These are phyloP conservation scores for Mylabris phalerata DNA, from an alignment of 1,140 invertebrate genomes.

Conservation along the genomic window DNA sequence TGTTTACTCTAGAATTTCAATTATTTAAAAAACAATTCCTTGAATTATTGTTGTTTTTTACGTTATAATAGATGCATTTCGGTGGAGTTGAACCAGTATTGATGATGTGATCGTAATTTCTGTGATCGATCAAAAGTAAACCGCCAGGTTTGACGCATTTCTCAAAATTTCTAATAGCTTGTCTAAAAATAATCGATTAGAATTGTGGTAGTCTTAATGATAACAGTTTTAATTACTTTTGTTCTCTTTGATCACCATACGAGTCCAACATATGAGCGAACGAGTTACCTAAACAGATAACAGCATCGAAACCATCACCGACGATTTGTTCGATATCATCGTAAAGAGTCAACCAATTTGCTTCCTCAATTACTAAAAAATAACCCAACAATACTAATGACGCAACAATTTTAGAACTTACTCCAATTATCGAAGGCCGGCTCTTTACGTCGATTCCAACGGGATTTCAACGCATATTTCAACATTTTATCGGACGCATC, in stretches of 20 bases:
- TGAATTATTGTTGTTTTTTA: slow-evolving; percentile 50
- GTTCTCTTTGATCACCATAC: slow-evolving; percentile 68
- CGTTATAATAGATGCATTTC: slow-evolving; percentile 83
- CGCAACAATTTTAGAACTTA: slow-evolving; percentile 43
- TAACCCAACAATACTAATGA: neutral
- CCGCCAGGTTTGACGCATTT: slow-evolving; percentile 78
- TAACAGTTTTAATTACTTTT: slow-evolving; percentile 47
- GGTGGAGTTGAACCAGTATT: slow-evolving; percentile 63
- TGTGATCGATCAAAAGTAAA: slow-evolving; percentile 75
- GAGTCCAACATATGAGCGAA: slow-evolving; percentile 80
- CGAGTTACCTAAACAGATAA: slow-evolving; percentile 83
- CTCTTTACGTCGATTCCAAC: slow-evolving; percentile 77
- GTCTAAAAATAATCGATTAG: slow-evolving; percentile 35
- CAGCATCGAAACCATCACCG: slow-evolving; percentile 64
- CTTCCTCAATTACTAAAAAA: slow-evolving; percentile 69
- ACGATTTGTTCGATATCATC: slow-evolving; percentile 59
- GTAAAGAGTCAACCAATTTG: slow-evolving; percentile 68
- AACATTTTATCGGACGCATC: slow-evolving; percentile 90
- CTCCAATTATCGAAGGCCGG: slow-evolving; percentile 74
- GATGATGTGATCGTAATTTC: slow-evolving; percentile 80
- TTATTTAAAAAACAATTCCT: neutral
- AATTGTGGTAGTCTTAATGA: neutral
- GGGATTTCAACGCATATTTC: slow-evolving; percentile 76
- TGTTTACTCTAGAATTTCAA: slow-evolving; percentile 59
- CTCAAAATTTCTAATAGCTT: slow-evolving; percentile 69